phyloP scores from a whole-genome alignment of 2,888 invertebrate genomes.

The Phyto melanocephala region DNA sequence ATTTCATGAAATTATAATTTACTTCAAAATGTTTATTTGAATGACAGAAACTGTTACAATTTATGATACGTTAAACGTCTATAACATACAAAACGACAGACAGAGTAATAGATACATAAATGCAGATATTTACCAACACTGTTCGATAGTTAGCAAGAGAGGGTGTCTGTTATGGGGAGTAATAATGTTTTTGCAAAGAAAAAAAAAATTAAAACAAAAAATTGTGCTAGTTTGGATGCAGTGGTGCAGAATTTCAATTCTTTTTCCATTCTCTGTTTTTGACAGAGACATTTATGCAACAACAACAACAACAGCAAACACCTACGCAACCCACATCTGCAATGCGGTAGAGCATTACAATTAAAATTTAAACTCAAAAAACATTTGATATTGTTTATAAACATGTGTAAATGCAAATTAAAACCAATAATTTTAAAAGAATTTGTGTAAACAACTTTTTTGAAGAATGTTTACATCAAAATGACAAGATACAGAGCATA shows the following conservation, averaged over 20 bases:
- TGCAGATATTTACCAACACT: not conserved
- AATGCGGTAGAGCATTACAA: conserved; percentile 34
- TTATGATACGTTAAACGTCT: conserved; percentile 26
- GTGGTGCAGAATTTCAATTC: not conserved
- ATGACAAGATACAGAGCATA: no score
- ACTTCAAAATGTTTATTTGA: conserved; percentile 22
- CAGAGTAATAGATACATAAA: not conserved
- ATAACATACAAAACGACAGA: not conserved
- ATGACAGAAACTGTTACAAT: conserved; percentile 36
- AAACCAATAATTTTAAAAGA: not conserved
- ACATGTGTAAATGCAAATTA: not conserved
- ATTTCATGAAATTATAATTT: conserved; percentile 18
- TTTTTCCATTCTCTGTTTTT: not conserved
- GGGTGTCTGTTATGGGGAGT: not conserved
- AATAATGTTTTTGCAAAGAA: not conserved
- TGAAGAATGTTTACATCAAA: no score
- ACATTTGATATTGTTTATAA: not conserved
- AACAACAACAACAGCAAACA: not conserved
- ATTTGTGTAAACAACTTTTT: not conserved
- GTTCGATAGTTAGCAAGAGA: no score
- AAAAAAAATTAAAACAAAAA: not conserved
- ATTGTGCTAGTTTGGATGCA: not conserved
- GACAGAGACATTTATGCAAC: not conserved
- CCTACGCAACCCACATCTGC: conserved; percentile 21
- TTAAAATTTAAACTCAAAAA: conserved; percentile 2